Percentiles rank a stretch among this genome's conserved stretches.
phyloP scores from a whole-genome alignment of 2,113 vertebrate genomes.

The Lethenteron camtschaticum region DNA sequence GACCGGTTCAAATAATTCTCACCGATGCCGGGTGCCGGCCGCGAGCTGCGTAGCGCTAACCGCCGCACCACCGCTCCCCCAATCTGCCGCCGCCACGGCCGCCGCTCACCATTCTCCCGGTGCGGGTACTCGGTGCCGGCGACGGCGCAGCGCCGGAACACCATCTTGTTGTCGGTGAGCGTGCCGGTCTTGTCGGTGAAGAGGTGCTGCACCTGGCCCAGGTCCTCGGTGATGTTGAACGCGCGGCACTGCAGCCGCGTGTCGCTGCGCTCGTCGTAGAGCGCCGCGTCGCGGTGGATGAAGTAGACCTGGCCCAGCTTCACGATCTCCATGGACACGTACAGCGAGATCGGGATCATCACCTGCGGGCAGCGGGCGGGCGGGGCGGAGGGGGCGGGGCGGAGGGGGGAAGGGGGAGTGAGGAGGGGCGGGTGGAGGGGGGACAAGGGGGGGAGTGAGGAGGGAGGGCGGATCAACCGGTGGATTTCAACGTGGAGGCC shows the following conservation, averaged over 20 bases:
- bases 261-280: slow-evolving; percentile 88
- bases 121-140: slow-evolving; percentile 85
- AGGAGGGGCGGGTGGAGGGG: too few relatives aligned
- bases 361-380: slow-evolving; percentile 30
- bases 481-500: too few relatives aligned
- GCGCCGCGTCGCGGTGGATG: slow-evolving; percentile 71
- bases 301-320: slow-evolving; percentile 94
- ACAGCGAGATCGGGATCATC: slow-evolving; percentile 84
- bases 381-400: too few relatives aligned
- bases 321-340: slow-evolving; percentile 92
- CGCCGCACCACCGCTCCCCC: too few relatives aligned
- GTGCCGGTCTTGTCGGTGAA: slow-evolving; percentile 98
- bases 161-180: slow-evolving; percentile 96
- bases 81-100: slow-evolving; percentile 9
- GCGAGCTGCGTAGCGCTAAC: too few relatives aligned
- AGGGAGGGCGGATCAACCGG: too few relatives aligned
- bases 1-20: too few relatives aligned
- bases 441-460: too few relatives aligned
- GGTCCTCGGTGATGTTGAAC: slow-evolving; percentile 86
- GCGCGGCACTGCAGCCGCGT: slow-evolving; percentile 73
- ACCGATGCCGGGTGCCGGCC: too few relatives aligned
- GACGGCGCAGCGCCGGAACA: slow-evolving; percentile 79
- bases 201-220: slow-evolving; percentile 89
- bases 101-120: slow-evolving; percentile 64
- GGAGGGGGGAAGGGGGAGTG: too few relatives aligned